Conservation (phyloP, 2,888 invertebrate genomes). For the Cephus pygmeus region DNA sequence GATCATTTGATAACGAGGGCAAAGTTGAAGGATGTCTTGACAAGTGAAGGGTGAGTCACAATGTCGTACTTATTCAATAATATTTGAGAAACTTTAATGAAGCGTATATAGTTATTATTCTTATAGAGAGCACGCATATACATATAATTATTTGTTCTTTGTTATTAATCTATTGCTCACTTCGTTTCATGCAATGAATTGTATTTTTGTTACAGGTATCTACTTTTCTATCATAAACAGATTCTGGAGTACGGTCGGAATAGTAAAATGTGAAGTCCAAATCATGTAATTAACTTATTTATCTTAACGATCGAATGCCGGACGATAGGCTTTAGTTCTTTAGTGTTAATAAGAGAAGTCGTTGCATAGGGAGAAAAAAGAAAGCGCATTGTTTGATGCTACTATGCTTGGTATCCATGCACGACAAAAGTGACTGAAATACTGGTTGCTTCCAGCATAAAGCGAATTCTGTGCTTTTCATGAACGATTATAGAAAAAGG, state of each 20-base stretch:
- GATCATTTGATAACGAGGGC: constrained; percentile 94
- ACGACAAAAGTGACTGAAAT: not conserved
- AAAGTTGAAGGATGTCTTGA: constrained; percentile 88
- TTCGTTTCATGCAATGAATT: not conserved
- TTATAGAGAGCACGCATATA: not conserved
- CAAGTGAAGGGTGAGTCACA: constrained; percentile 88
- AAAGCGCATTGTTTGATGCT: constrained; percentile 26
- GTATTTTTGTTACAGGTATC: constrained; percentile 76
- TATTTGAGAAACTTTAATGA: too few relatives aligned
- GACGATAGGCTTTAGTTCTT: constrained; percentile 32
- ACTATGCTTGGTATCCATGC: not conserved
- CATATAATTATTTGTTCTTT: constrained; percentile 22
- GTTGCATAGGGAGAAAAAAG: constrained; percentile 11
- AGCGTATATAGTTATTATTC: too few relatives aligned
- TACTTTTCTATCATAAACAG: constrained; percentile 97
- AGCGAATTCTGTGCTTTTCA: not conserved
- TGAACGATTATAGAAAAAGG: not conserved
- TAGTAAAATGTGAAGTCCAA: constrained; percentile 55
- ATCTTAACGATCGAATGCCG: constrained; percentile 29
- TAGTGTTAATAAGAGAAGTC: constrained; percentile 28
- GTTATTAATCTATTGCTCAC: not conserved
- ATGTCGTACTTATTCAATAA: not conserved
- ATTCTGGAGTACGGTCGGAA: constrained; percentile 82
- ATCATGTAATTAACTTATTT: constrained; percentile 48
- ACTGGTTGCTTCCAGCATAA: not conserved